Evolutionary conservation across 2,113 vertebrate species (phyloP), one percentile per base, ranked within the genome.

Genomic region (Nannobrachium achirus): DNA sequence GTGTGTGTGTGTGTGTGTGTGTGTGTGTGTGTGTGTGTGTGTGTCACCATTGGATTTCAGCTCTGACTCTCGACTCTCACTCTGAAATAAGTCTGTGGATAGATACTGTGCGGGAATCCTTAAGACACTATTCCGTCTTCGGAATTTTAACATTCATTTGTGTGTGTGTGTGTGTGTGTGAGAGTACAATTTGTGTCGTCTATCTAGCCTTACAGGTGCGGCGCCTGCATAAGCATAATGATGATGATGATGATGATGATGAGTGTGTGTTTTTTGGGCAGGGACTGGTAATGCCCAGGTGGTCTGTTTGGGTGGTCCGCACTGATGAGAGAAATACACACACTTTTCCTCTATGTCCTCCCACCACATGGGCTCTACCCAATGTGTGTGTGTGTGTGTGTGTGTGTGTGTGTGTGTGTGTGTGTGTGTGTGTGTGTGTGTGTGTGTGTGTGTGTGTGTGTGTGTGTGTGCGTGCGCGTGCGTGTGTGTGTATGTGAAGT

Each of bases 291-390:
- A 13, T 13, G 53, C 61, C 80, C 79, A 84, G 80, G 70, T 85
- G 78, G 58, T 42, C 19, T n/a, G 65, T 68, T 65, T 84, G 79
- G 86, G 84, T 82, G 81, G 88, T 81, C 78, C 38, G 50, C 51
- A 57, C 20, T 56, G 58, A 75, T 48, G n/a, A 0, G 14, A 39
- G 8, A 42, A n/a, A n/a, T n/a, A n/a, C n/a, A n/a, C n/a, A n/a
- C n/a, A n/a, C n/a, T n/a, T n/a, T n/a, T n/a, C n/a, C n/a, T n/a
- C n/a, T n/a, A n/a, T n/a, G n/a, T n/a, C n/a, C n/a, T n/a, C n/a
- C n/a, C n/a, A n/a, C n/a, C n/a, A n/a, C n/a, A n/a, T n/a, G n/a
- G n/a, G n/a, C n/a, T n/a, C n/a, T n/a, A n/a, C n/a, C n/a, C n/a
- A n/a, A 4, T 25, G 25, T 25, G 25, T 25, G 25, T 25, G 25